Evolutionary conservation across 2,888 invertebrate species (phyloP).

Genomic region (Drosophila melanosoma): DNA sequence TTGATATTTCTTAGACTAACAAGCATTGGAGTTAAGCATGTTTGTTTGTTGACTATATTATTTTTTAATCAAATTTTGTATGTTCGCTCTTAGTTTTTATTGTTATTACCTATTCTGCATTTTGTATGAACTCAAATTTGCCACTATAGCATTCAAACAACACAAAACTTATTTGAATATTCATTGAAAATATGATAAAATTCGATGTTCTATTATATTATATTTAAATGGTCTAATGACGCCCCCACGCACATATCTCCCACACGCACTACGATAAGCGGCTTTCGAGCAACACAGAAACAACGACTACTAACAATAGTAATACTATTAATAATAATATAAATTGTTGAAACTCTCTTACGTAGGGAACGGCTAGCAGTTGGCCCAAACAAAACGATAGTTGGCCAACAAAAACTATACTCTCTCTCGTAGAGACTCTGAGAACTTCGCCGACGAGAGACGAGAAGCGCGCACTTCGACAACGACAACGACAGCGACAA

Average conservation of each 20-base stretch:
- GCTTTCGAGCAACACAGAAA: conserved; percentile 17
- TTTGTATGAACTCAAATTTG: conserved; percentile 48
- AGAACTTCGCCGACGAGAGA: conserved; percentile 38
- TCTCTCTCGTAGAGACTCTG: conserved; percentile 15
- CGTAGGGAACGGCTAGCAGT: conserved; percentile 39
- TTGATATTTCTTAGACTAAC: conserved; percentile 44
- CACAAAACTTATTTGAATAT: conserved; percentile 6
- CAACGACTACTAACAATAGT: conserved; percentile 31
- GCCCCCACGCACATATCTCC: conserved; percentile 65
- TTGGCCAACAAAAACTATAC: conserved; percentile 46
- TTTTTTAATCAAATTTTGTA: conserved; percentile 19
- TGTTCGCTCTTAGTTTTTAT: conserved; percentile 36
- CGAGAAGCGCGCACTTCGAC: conserved; percentile 37
- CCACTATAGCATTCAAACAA: conserved; percentile 5
- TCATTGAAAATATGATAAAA: conserved; percentile 5
- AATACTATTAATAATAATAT: conserved; percentile 31
- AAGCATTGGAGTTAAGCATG: conserved; percentile 46
- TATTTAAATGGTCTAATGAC: conserved; percentile 34
- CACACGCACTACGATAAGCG: conserved; percentile 59
- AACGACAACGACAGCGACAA: conserved; percentile 63
- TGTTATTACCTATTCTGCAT: conserved; percentile 48
- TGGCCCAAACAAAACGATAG: conserved; percentile 54
- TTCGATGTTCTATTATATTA: conserved; percentile 19
- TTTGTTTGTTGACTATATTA: conserved; percentile 23
- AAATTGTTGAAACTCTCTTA: conserved; percentile 59